Evolutionary conservation across 2,797 vertebrate species (phyloP).

Genomic region (Centroberyx gerrardi): DNA sequence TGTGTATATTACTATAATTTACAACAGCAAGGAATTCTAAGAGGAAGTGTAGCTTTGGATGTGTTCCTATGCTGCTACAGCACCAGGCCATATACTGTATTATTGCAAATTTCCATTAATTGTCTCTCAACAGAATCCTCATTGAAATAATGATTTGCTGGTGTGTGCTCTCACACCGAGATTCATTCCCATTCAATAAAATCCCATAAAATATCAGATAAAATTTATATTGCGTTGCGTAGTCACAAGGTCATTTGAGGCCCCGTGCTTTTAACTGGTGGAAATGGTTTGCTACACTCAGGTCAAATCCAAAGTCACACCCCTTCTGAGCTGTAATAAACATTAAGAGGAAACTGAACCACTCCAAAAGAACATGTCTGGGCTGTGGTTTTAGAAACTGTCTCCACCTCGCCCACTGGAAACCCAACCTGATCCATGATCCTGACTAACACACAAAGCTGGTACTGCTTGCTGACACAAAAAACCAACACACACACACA

Average conservation of each 20-base stretch:
- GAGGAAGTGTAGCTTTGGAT: conserved; percentile 21
- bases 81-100: conserved; percentile 39
- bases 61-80: conserved; percentile 5
- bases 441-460: conserved; percentile 29
- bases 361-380: conserved; percentile 67
- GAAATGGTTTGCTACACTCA: conserved; percentile 42
- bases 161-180: conserved; percentile 29
- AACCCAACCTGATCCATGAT: conserved; percentile 54
- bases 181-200: conserved; percentile 50
- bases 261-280: conserved; percentile 43
- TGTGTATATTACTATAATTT: conserved; percentile 26
- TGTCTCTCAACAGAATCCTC: conserved; percentile 15
- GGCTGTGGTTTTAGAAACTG: conserved; percentile 63
- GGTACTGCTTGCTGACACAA: conserved; percentile 24
- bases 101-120: conserved; percentile 41
- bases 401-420: conserved; percentile 72
- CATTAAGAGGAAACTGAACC: conserved; percentile 51
- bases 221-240: conserved; percentile 46
- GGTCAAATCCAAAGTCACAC: conserved; percentile 61
- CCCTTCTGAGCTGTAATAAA: conserved; percentile 56
- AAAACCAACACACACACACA: neutral
- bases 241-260: conserved; percentile 51
- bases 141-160: conserved; percentile 43
- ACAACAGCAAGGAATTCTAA: conserved; percentile 42
- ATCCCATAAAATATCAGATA: conserved; percentile 43